Evolutionary conservation across 2,797 vertebrate species (phyloP), one percentile per base, ranked within the genome.

Genomic region (Columba guinea): DNA sequence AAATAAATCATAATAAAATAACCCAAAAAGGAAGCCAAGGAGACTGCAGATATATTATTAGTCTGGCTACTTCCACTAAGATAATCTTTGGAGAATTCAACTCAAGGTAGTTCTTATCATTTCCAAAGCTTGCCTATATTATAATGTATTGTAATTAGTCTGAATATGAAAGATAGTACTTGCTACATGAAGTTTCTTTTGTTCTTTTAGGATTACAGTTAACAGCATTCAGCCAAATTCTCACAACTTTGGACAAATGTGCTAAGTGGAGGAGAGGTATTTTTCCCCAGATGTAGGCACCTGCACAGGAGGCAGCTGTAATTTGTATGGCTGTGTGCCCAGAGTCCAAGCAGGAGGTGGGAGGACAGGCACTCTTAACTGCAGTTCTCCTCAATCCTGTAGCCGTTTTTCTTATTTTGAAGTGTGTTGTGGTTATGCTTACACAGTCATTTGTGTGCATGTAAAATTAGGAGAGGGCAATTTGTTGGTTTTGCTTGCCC

Each of bases 181-280:
- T 89, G 46, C 58, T 77, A 58, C 41, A 48, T 27, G 32, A 20
- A 74, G 41, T 6, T 92, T 37, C 77, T 87, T 95, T 93, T 80
- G 44, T 89, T 95, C 70, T 90, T 84, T 77, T 35, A 60, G 22
- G 75, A 71, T 77, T 89, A 30, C 34, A 48, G 14, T 58, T 70
- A 76, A 60, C 32, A 87, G 16, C 32, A 35, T 41, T 63, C 67
- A 49, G 63, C n/a, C 14, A 80, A 77, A 76, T 48, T 79, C 52
- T 84, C 37, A 55, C 34, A 41, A 53, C 49, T 89, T 95, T 77
- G 64, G 87, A 87, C 30, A 80, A 82, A 87, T 51, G 28, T 49
- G 68, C 26, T 89, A 83, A 92, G 52, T 5, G 14, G 53, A 83
- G 51, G 32, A 80, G 58, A 62, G 44, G 44, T 35, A 7, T 51